Evolutionary conservation across 1,140 invertebrate species (phyloP).

Genomic region (Vollenhovia emeryi): DNA sequence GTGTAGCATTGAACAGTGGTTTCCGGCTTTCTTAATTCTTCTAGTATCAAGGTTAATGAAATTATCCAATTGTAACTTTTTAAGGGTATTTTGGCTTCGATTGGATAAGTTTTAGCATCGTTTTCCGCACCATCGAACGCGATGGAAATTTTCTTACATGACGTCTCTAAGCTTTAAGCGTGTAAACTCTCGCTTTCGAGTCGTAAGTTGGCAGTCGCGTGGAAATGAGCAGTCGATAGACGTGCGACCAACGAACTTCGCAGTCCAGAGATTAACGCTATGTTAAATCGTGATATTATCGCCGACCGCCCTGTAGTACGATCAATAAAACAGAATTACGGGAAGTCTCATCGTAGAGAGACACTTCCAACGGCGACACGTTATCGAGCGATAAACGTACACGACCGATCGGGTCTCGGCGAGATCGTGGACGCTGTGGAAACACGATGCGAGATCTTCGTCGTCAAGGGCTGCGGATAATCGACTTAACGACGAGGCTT

Average conservation of each 20-base stretch:
- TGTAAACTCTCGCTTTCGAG: conserved; percentile 3
- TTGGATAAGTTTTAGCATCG: neutral
- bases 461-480: conserved; percentile 75
- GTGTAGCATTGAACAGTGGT: neutral
- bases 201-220: neutral
- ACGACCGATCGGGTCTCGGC: neutral
- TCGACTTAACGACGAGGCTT: conserved; percentile 78
- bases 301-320: conserved; percentile 17
- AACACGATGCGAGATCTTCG: conserved; percentile 72
- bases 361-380: conserved; percentile 52
- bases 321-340: conserved; percentile 67
- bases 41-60: neutral
- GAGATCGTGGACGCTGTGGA: conserved; percentile 56
- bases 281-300: conserved; percentile 19
- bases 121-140: neutral
- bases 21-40: conserved; percentile 21
- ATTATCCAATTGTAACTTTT: neutral
- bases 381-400: conserved; percentile 59
- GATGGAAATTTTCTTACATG: neutral
- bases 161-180: no score
- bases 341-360: neutral
- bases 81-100: neutral
- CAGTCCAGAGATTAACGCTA: neutral
- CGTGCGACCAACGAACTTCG: neutral
- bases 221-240: conserved; percentile 24